These are phyloP conservation scores for Atherix ibis DNA, from an alignment of 2,888 invertebrate species.

Conservation along the genomic window DNA sequence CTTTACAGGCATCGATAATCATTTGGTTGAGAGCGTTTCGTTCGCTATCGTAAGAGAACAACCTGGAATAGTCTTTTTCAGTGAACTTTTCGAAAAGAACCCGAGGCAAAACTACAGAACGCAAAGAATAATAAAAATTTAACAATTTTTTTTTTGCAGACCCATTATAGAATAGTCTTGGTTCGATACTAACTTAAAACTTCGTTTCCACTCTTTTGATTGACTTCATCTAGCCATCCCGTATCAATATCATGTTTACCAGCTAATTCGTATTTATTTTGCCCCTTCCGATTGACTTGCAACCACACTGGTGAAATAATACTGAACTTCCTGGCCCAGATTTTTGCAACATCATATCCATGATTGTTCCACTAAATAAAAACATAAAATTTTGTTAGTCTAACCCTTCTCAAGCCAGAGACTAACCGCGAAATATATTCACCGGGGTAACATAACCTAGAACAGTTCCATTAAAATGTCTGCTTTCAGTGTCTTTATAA, in stretches of 20 bases:
- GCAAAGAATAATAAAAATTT: neutral
- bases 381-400: constrained; percentile 7
- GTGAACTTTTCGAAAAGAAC: constrained; percentile 81
- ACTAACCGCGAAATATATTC: neutral
- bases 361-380: constrained; percentile 78
- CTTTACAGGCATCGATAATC: constrained; percentile 52
- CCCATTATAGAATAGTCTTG: neutral
- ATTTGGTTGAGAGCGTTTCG: constrained; percentile 49
- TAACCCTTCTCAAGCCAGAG: neutral
- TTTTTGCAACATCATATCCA: constrained; percentile 85
- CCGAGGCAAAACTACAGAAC: constrained; percentile 61
- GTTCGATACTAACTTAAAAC: constrained; percentile 15
- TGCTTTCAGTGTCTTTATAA: constrained; percentile 47
- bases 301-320: constrained; percentile 93
- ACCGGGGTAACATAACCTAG: constrained; percentile 88
- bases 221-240: constrained; percentile 64
- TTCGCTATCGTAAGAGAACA: constrained; percentile 53
- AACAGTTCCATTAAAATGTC: constrained; percentile 56
- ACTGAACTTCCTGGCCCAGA: constrained; percentile 75
- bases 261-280: constrained; percentile 46
- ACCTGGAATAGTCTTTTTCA: constrained; percentile 50
- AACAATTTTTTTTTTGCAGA: constrained; percentile 4
- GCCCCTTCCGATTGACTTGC: constrained; percentile 53
- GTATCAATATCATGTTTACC: constrained; percentile 74
- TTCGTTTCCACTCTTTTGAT: constrained; percentile 30